Evolutionary conservation across 2,888 invertebrate genomes (phyloP), one percentile per base, ranked within the genome.

Genomic region (Folsomia candida): DNA sequence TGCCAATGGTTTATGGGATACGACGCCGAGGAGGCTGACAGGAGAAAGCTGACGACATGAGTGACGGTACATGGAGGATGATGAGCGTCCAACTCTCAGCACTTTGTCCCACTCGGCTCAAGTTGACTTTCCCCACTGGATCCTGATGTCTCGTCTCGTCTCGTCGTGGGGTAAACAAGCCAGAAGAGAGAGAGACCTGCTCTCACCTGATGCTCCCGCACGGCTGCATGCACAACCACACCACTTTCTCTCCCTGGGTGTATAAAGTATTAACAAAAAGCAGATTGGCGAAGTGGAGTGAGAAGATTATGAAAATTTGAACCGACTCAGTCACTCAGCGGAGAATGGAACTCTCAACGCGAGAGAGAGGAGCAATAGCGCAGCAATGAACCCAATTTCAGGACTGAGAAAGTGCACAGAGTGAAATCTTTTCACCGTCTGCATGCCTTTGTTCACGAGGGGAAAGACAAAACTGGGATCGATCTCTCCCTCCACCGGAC

Each of bases 391-490:
- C 20, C 54, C 54, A 54, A 54, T 54, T 54, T 54, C 11, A 54
- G 54, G 20, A 54, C 54, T 54, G 54, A 14, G 47, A 47, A 47
- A 47, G 47, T 47, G 47, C 47, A n/a, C n/a, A n/a, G n/a, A 47
- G 47, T 9, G 47, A 47, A 47, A 47, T 47, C 47, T 47, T 47
- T 47, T 9, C 9, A 9, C 9, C 11, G 37, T 37, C 14, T n/a
- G 54, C 22, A 54, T 54, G 4, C 54, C 54, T 54, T 54, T 54
- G 54, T 54, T 54, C n/a, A 20, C 11, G 54, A 54, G 54, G 54
- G 20, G 54, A 54, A 54, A 54, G 54, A 54, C 54, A 54, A 54
- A 54, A 54, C 54, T 54, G 54, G 54, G 54, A 54, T 54, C 54
- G 54, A 54, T 54, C 54, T 54, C 47, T 11, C 47, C 47, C 9